Evolutionary conservation across 2,888 invertebrate species (phyloP).

Genomic region (Eucera pruinosa): DNA sequence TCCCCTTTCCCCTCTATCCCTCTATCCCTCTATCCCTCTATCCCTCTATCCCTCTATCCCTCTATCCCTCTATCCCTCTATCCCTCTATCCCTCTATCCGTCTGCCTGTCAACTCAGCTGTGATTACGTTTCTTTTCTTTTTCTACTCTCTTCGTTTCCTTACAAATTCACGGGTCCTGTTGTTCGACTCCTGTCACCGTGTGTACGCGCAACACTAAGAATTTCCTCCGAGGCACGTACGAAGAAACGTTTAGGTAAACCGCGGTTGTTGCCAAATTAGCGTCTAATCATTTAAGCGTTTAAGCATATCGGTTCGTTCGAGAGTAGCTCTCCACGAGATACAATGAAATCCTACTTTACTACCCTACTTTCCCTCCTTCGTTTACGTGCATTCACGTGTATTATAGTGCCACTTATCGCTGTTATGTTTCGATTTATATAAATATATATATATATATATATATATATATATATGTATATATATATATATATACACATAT

Average conservation of each 20-base stretch:
- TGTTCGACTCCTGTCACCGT: conserved; percentile 71
- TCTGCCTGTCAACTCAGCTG: conserved; percentile 83
- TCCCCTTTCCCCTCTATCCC: too few species aligned
- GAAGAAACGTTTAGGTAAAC: conserved; percentile 66
- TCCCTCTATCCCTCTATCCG: conserved; percentile 77
- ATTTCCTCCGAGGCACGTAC: conserved; percentile 66
- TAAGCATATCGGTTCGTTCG: conserved; percentile 50
- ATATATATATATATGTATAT: too few species aligned
- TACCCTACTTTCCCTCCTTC: conserved; percentile 38
- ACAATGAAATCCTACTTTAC: conserved; percentile 59
- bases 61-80: too few species aligned
- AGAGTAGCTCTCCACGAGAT: too few species aligned
- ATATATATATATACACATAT: too few species aligned
- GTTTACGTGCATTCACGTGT: conserved; percentile 53
- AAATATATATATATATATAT: conserved; percentile 27
- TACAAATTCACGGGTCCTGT: conserved; percentile 77
- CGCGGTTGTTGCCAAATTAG: conserved; percentile 67
- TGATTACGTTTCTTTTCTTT: conserved; percentile 83
- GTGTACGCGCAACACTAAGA: conserved; percentile 63
- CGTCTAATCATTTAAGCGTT: conserved; percentile 44
- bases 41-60: too few species aligned
- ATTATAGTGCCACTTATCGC: conserved; percentile 51
- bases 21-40: too few species aligned
- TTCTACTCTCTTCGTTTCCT: conserved; percentile 77
- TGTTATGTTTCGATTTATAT: conserved; percentile 52